These are phyloP conservation scores for Deroptyus accipitrinus DNA, from an alignment of 2,113 vertebrate species.

Conservation along the genomic window DNA sequence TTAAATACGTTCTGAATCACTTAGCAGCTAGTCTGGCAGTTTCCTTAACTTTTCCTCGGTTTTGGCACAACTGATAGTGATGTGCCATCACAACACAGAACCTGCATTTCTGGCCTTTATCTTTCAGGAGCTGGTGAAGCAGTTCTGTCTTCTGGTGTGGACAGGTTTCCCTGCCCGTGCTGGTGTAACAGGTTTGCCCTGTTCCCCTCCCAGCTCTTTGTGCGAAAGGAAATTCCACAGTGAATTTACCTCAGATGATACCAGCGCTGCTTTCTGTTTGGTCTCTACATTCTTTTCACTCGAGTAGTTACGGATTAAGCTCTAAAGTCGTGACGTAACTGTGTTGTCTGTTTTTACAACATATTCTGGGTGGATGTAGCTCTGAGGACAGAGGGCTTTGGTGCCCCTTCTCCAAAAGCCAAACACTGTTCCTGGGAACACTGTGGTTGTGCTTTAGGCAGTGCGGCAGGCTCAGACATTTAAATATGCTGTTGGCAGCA, in stretches of 20 bases:
- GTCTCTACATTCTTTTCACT: neutral
- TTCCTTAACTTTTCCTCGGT: neutral
- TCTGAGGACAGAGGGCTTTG: neutral
- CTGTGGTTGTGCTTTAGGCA: neutral
- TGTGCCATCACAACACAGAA: neutral
- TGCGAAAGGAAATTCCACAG: slow-evolving; percentile 59
- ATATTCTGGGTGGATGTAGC: neutral
- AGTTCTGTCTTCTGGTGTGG: neutral
- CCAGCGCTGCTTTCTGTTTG: neutral
- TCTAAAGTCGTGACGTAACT: neutral
- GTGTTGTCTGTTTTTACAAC: neutral
- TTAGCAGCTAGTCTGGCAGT: neutral
- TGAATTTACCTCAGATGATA: slow-evolving; percentile 31
- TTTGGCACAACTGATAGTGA: neutral
- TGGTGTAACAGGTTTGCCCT: slow-evolving; percentile 67
- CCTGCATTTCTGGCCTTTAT: slow-evolving; percentile 54
- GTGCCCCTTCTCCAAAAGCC: neutral
- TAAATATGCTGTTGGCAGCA: neutral
- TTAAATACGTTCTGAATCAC: neutral
- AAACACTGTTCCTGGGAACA: neutral
- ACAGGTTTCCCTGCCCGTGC: slow-evolving; percentile 49
- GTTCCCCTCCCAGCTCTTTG: slow-evolving; percentile 62
- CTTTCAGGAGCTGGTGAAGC: neutral
- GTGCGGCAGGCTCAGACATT: slow-evolving; percentile 11
- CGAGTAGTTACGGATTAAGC: neutral